Evolutionary conservation across 2,888 invertebrate species (phyloP).

Genomic region (Drosophila anceps): DNA sequence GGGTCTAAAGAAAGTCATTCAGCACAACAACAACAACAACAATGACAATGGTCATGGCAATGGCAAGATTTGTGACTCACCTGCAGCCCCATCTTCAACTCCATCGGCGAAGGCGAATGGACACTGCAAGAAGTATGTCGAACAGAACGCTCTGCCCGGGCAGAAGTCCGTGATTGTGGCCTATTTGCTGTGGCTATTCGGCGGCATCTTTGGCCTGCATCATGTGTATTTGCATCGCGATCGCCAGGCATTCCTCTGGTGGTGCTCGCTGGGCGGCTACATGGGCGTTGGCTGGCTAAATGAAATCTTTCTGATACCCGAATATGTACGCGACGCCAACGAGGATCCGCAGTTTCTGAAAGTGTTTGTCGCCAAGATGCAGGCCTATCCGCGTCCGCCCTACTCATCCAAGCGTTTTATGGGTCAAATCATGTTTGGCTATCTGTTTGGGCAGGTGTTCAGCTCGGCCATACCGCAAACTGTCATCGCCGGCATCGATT

Average conservation of each 20-base stretch:
- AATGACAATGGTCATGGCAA: not conserved
- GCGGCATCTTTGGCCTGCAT: slow-evolving; percentile 95
- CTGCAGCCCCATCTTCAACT: not conserved
- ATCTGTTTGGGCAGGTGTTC: slow-evolving; percentile 92
- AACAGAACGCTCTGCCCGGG: slow-evolving; percentile 63
- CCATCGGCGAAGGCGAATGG: slow-evolving; percentile 10
- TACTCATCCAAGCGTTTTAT: slow-evolving; percentile 92
- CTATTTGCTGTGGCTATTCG: slow-evolving; percentile 94
- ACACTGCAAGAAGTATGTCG: slow-evolving; percentile 20
- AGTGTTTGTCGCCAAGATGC: slow-evolving; percentile 88
- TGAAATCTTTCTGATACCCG: slow-evolving; percentile 93
- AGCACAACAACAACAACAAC: not conserved
- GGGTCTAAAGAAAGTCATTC: slow-evolving; percentile 46
- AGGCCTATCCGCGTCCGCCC: slow-evolving; percentile 90
- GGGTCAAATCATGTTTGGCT: slow-evolving; percentile 91
- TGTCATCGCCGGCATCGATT: slow-evolving; percentile 89
- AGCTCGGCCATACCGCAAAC: slow-evolving; percentile 92
- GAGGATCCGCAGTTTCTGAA: slow-evolving; percentile 89
- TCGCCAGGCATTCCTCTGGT: slow-evolving; percentile 95
- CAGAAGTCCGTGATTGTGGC: slow-evolving; percentile 89
- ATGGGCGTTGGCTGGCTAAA: slow-evolving; percentile 94
- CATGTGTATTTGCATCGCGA: slow-evolving; percentile 96
- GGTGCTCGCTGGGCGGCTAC: slow-evolving; percentile 94
- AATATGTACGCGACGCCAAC: slow-evolving; percentile 93
- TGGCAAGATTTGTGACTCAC: not conserved